Base-by-base conservation (phyloP, 2,797 vertebrate genomes). In the Hemitrygon akajei region DNA sequence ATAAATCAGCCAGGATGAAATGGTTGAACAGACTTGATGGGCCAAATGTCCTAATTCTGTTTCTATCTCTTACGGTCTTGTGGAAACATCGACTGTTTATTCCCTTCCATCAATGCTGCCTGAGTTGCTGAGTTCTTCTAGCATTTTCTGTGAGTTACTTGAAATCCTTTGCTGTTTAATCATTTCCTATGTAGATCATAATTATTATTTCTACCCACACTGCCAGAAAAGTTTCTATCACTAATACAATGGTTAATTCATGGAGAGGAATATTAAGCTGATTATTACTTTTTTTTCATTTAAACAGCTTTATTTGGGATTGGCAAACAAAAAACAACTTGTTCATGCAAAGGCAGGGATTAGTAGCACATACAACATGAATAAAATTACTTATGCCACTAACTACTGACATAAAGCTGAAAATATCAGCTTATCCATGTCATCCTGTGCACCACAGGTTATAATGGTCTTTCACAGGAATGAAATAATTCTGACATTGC, bases 381-480 rank as follows among this genome's bases (percentile, higher is more conserved):
- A 40, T 73, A 30, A 92, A 93, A 56, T 47, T 12, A 76, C 12
- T 25, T 58, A n/a, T 93, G 1, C 1, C 10, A 27, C 27, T 93
- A 76, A 58, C 56, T 20, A 30, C 40, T 75, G 71, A 30, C 71
- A 93, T 58, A 75, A 93, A n/a, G 73, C 69, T 30, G 40, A 30
- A 76, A 93, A 58, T 56, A 16, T 27, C 25, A 9, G 69, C 22
- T 71, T 91, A 47, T 11, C 9, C 66, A 40, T 75, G 10, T 75
- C 91, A 56, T 93, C 37, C 47, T 69, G 18, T 37, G 40, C 91
- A 58, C 91, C 63, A 69, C n/a, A 69, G 63, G 60, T 40, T 75
- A 73, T 93, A 76, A 93, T 93, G 25, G 37, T 16, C 91, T 56
- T 93, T 75, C 34, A 93, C 91, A 76, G 37, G 47, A 91, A 34